phyloP scores from a whole-genome alignment of 1,140 invertebrate genomes.

The Glossosoma conforme region DNA sequence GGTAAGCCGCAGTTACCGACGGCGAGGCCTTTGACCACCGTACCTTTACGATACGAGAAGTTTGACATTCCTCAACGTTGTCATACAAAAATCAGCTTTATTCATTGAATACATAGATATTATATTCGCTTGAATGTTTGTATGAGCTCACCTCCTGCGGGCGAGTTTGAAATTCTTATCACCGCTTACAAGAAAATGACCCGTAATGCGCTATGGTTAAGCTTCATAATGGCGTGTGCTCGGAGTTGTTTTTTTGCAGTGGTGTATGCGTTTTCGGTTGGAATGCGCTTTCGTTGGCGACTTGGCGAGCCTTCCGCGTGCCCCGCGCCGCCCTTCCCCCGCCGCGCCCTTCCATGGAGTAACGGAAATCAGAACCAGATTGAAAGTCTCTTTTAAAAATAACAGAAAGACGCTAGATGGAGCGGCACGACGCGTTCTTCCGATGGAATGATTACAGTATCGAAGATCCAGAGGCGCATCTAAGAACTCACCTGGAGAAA shows the following conservation, averaged over 20 bases:
- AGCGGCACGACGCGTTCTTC: background rate
- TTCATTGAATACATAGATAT: background rate
- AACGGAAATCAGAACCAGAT: constrained; percentile 7
- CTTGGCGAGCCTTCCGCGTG: background rate
- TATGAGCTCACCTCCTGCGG: constrained; percentile 1
- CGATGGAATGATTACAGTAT: no score
- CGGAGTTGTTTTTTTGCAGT: constrained; percentile 1
- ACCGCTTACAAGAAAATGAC: constrained; percentile 6
- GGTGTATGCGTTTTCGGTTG: constrained; percentile 13
- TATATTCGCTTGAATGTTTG: constrained; percentile 4
- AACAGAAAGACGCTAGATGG: background rate
- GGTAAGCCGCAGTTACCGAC: constrained; percentile 14
- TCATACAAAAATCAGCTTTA: constrained; percentile 5
- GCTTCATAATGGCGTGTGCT: background rate
- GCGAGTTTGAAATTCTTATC: constrained; percentile 12
- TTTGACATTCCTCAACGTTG: constrained; percentile 18
- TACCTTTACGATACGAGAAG: constrained; percentile 15
- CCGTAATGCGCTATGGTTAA: constrained; percentile 6
- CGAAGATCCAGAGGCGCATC: no score
- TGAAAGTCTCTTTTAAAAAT: constrained; percentile 6
- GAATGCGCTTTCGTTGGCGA: constrained; percentile 17
- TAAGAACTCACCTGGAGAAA: no score
- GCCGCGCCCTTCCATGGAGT: background rate
- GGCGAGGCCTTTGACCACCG: constrained; percentile 28
- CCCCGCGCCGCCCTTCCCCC: background rate